Evolutionary conservation across 2,888 invertebrate species (phyloP), one percentile per base, ranked within the genome.

Genomic region (Sepiola atlantica): DNA sequence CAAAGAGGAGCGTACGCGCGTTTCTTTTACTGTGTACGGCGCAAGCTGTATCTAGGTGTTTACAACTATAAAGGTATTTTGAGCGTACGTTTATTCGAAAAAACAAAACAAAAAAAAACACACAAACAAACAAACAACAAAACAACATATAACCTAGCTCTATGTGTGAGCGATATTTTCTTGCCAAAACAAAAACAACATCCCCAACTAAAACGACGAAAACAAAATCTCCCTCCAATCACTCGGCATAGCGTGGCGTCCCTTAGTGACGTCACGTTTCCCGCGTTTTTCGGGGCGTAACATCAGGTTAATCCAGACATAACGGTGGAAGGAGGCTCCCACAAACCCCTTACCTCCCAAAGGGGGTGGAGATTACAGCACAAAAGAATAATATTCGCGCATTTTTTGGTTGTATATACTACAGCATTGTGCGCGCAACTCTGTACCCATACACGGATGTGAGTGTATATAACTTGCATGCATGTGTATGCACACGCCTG

Each of bases 241-340:
- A n/a, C n/a, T 77, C 77, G n/a, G 32, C 32, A 77, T 77, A n/a
- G 77, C 77, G 77, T 77, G 77, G 77, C 77, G 77, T 77, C 77
- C 16, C 77, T 32, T 77, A 77, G 77, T 77, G 77, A 77, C 77
- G 77, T 77, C 77, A 77, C n/a, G 16, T 32, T 77, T 77, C 77
- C 77, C 77, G 77, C 77, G 77, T 77, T 77, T 77, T 77, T 77
- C 2, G 77, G 45, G 45, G n/a, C n/a, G 77, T 77, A n/a, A 77
- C n/a, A n/a, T 77, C 77, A 77, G 16, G 18, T n/a, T 32, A n/a
- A 77, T n/a, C 77, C 14, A n/a, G 12, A 16, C n/a, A 77, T 16
- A 77, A 77, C 77, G 77, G 77, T 77, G n/a, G n/a, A 14, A 77
- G n/a, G 77, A 1, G 77, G 18, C 0, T n/a, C 16, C n/a, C n/a